Base-by-base conservation (phyloP, 2,113 vertebrate genomes). In the Lophius piscatorius region DNA sequence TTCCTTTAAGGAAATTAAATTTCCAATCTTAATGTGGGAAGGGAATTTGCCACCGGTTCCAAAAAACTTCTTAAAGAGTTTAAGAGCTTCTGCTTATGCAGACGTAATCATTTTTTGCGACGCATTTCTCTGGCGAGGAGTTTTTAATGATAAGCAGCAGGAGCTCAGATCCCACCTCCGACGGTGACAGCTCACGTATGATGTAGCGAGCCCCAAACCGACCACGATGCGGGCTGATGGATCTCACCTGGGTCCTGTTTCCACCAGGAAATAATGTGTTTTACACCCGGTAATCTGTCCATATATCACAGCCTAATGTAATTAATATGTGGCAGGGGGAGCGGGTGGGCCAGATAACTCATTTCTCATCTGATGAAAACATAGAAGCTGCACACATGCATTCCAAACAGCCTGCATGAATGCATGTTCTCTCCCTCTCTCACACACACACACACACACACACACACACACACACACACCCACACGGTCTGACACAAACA, bases 221-320 rank as follows among this genome's bases (percentile, higher is more conserved):
- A n/a, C n/a, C 20, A 14, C 31, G 80, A 86, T 77, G 49, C 50
- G 12, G 9, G 8, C 56, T 91, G 87, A 88, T 88, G 82, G 75
- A 88, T 89, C 47, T 74, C 57, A 61, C 50, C 75, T 10, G 5
- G 24, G 49, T 35, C 60, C 56, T 47, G 65, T 67, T 82, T 77
- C 78, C 77, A 76, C 55, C 45, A 77, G 72, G 81, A 87, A 87
- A 86, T 86, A 83, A 88, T 87, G 55, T 17, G 22, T 82, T 87
- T 86, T 84, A 82, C 64, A 78, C 40, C 46, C 54, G 17, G 34
- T 86, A 85, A 90, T 89, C 82, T 81, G 74, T 74, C 78, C 86
- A 89, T 91, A 79, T 79, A 89, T 91, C 89, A 89, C 71, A 14
- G 50, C 42, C 50, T 81, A 70, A 88, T 84, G 65, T 70, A 78